These are phyloP conservation scores for Anas platyrhynchos DNA, from an alignment of 2,113 vertebrate species.

Conservation along the genomic window DNA sequence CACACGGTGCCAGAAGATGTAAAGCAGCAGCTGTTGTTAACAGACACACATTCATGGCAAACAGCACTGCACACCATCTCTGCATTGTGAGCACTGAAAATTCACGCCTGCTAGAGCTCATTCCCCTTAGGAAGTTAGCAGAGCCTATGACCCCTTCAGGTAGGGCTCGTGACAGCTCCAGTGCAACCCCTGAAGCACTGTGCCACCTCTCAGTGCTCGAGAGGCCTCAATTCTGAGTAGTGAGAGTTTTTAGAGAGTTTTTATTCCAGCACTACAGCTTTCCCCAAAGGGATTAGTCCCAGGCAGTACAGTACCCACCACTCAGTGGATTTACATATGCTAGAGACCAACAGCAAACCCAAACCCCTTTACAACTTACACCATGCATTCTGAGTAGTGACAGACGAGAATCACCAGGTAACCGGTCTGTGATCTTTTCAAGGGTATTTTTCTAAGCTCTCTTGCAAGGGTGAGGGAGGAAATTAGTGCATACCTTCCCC, in stretches of 20 bases:
- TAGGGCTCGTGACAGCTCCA: background rate
- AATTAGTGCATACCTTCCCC: background rate
- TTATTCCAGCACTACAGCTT: background rate
- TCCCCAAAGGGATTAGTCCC: background rate
- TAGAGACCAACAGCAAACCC: background rate
- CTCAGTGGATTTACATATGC: accelerated
- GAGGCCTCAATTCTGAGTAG: background rate
- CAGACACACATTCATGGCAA: background rate
- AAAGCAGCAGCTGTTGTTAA: background rate
- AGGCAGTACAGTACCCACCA: background rate
- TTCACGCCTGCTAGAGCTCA: accelerated
- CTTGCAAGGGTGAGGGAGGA: background rate
- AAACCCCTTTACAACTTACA: background rate
- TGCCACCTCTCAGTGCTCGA: background rate
- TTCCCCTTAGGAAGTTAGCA: background rate
- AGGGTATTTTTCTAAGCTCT: background rate
- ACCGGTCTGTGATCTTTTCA: background rate
- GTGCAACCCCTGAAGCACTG: background rate
- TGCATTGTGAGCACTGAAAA: background rate
- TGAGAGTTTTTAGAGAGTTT: background rate
- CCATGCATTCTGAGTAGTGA: accelerated
- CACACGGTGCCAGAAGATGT: background rate
- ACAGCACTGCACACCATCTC: background rate
- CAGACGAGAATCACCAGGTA: background rate
- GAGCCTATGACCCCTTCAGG: background rate